Conservation (phyloP, 2,797 vertebrate genomes). For the Fundulus diaphanus region DNA sequence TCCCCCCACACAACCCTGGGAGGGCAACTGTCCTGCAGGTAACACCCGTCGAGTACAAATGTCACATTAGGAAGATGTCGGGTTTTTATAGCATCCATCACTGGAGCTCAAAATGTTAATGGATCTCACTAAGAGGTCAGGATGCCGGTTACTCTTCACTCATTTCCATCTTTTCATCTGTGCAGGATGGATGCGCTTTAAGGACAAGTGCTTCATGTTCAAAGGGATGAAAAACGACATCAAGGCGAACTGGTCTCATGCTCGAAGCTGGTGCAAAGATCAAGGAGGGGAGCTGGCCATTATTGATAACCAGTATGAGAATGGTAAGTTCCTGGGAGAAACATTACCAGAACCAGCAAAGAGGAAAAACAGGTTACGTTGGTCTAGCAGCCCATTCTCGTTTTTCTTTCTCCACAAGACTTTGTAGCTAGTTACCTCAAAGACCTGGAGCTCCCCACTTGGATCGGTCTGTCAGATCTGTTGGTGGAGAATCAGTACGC, state of each 20-base stretch:
- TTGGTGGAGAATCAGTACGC: constrained; percentile 78
- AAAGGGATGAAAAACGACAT: constrained; percentile 74
- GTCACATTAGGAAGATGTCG: background rate
- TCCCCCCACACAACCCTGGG: constrained; percentile 82
- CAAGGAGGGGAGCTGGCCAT: constrained; percentile 76
- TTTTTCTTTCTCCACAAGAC: constrained; percentile 59
- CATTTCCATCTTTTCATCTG: background rate
- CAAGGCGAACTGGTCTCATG: constrained; percentile 73
- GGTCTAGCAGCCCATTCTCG: background rate
- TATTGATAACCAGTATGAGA: constrained; percentile 82
- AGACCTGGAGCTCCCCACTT: constrained; percentile 71
- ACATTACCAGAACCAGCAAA: background rate
- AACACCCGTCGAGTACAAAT: constrained; percentile 4
- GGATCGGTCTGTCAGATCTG: constrained; percentile 82
- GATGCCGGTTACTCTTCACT: background rate
- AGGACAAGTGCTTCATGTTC: constrained; percentile 82
- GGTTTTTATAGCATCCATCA: background rate
- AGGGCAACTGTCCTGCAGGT: constrained; percentile 83
- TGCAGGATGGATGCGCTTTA: constrained; percentile 81
- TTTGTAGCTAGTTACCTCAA: constrained; percentile 83
- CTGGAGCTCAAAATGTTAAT: background rate
- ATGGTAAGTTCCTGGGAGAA: constrained; percentile 62
- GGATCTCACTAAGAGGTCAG: background rate
- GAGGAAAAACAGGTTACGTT: background rate
- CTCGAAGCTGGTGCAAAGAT: constrained; percentile 72